Base-by-base conservation (phyloP, 1,140 invertebrate species). In the Drosophila lini region DNA sequence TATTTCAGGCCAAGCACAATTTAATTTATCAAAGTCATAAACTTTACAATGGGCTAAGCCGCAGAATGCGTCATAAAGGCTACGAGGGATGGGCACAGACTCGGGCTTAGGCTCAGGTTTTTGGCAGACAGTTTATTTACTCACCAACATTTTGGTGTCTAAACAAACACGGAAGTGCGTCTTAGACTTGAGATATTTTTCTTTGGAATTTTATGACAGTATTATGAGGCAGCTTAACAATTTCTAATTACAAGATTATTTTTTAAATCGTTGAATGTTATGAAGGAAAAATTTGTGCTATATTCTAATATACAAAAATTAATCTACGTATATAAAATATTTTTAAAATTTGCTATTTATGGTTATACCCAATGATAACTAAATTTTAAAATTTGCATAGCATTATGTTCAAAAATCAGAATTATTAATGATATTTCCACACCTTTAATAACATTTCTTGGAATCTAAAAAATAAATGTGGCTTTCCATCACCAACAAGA, bases 11-110 rank as follows among this genome's bases (percentile, higher is more conserved):
- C 74, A 78, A 62, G 80, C 84, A 58, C 77, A 71, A 88, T 88
- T 88, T 88, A 83, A 88, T 88, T 88, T 89, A 88, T 88, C 84
- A 88, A 88, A 89, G 84, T 89, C 84, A 89, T 88, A 88, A 88
- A 89, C 80, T 88, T 80, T 81, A 50, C 71, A 78, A 68, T 71
- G 84, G 74, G 70, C 58, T 71, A 62, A 62, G 45, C 84, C 73
- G 40, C 67, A 80, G 78, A 80, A 82, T 82, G 68, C 60, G 61
- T 50, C 78, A 80, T 80, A 85, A 88, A 62, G 73, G 63, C 71
- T 73, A 60, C 40, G 38, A 15, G 50, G 59, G 59, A 59, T 40
- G 50, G 31, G 45, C 62, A 40, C 22, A 41, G 55, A 45, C 41
- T 56, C 15, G 44, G 45, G 70, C 59, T 61, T 11, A 57, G 55